Conservation (phyloP, 2,113 vertebrate genomes). For the Vanacampus margaritifer region DNA sequence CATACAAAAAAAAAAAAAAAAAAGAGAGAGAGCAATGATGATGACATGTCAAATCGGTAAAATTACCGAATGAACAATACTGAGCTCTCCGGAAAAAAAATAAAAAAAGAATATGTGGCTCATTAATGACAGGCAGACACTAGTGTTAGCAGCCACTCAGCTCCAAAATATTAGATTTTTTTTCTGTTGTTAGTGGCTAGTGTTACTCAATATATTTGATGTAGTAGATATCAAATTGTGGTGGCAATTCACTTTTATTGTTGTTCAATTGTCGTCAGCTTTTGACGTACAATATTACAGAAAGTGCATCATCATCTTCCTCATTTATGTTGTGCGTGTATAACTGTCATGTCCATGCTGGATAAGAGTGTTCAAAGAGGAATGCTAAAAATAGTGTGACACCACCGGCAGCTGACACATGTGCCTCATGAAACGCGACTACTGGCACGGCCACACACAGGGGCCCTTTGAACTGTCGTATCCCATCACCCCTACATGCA, state of each 20-base stretch:
- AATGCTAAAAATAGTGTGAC: constrained; percentile 62
- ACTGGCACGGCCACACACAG: constrained; percentile 30
- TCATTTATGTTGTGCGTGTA: constrained; percentile 13
- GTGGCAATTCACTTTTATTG: background rate
- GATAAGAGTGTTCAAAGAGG: constrained; percentile 39
- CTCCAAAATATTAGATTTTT: too few relatives aligned
- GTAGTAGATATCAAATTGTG: background rate
- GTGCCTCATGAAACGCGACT: constrained; percentile 21
- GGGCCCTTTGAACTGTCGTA: background rate
- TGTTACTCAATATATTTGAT: background rate
- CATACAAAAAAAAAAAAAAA: too few relatives aligned
- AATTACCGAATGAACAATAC: too few relatives aligned
- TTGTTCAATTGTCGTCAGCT: background rate
- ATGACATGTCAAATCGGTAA: too few relatives aligned
- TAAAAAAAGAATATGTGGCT: too few relatives aligned
- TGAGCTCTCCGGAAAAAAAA: too few relatives aligned
- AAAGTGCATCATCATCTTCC: constrained; percentile 13
- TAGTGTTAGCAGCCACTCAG: too few relatives aligned
- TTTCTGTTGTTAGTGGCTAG: too few relatives aligned
- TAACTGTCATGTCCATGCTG: constrained; percentile 20
- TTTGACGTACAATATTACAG: constrained; percentile 3
- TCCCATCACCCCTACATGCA: background rate
- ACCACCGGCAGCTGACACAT: constrained; percentile 56
- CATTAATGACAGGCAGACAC: too few relatives aligned
- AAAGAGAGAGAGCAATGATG: too few relatives aligned